A percentile compares a stretch with the other conserved stretches of the same genome.
phyloP scores from a whole-genome alignment of 2,113 vertebrate genomes.

The Callorhinus ursinus region DNA sequence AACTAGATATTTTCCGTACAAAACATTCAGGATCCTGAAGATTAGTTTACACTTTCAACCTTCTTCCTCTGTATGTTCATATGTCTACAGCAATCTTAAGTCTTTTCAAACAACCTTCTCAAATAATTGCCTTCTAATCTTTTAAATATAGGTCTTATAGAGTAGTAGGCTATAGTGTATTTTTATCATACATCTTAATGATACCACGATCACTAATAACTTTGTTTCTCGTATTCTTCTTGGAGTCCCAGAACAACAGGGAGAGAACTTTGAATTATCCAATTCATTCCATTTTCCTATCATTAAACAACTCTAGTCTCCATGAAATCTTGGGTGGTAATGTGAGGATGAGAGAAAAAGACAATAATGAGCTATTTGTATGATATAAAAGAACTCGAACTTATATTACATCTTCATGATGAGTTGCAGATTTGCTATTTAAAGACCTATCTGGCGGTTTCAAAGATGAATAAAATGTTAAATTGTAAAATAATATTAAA shows the following conservation, averaged over 20 bases:
- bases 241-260: not conserved
- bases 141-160: not conserved
- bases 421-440: not conserved
- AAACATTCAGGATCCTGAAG: not conserved
- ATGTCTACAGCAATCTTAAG: not conserved
- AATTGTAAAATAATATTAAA: conserved; percentile 54
- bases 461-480: conserved; percentile 24
- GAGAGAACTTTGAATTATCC: not conserved
- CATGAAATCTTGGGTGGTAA: not conserved
- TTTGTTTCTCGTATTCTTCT: not conserved
- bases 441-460: not conserved
- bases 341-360: not conserved
- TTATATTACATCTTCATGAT: not conserved
- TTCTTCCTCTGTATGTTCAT: not conserved
- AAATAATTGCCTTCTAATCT: not conserved
- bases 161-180: not conserved
- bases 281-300: not conserved
- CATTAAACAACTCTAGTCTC: not conserved
- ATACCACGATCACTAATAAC: not conserved
- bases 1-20: not conserved
- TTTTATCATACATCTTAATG: not conserved
- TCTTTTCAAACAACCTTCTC: not conserved
- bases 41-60: not conserved
- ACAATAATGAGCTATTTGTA: not conserved
- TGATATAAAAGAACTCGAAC: not conserved